These are phyloP conservation scores for Antigone vipio DNA, from an alignment of 2,113 vertebrate species.

Conservation along the genomic window DNA sequence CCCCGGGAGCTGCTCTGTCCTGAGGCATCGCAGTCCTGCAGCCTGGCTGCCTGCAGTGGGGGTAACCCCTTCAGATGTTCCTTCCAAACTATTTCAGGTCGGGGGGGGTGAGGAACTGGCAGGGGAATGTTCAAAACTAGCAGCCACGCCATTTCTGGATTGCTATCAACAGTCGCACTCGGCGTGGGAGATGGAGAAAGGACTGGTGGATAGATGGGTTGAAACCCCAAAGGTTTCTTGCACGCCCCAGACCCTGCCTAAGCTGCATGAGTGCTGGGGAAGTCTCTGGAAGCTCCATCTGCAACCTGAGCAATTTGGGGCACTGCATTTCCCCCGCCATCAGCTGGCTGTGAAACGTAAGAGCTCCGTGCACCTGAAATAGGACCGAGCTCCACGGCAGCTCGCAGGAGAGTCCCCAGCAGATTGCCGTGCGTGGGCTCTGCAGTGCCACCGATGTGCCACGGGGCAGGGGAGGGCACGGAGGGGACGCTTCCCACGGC, in stretches of 20 bases:
- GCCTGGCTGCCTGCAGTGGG: not conserved
- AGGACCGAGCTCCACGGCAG: rapidly evolving
- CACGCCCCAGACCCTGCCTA: not conserved
- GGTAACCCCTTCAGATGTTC: not conserved
- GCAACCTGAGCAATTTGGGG: not conserved
- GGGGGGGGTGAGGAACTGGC: not conserved
- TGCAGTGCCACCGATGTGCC: not conserved
- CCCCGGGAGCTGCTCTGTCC: not conserved
- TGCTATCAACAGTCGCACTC: not conserved
- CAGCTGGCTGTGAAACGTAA: not conserved
- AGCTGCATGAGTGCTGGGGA: not conserved
- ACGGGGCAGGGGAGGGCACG: rapidly evolving
- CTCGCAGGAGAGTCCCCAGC: not conserved
- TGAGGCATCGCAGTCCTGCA: not conserved
- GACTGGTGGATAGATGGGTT: not conserved
- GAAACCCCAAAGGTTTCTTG: not conserved
- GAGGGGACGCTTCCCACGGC: not conserved
- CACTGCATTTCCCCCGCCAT: not conserved
- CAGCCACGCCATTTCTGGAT: not conserved
- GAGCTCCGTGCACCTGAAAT: not conserved
- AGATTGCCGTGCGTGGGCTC: rapidly evolving
- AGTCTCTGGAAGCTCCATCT: not conserved
- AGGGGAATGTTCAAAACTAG: not conserved
- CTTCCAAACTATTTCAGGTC: not conserved
- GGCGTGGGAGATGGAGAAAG: not conserved